These are phyloP conservation scores for Haemorhous mexicanus DNA, from an alignment of 2,113 vertebrate genomes.

Conservation along the genomic window DNA sequence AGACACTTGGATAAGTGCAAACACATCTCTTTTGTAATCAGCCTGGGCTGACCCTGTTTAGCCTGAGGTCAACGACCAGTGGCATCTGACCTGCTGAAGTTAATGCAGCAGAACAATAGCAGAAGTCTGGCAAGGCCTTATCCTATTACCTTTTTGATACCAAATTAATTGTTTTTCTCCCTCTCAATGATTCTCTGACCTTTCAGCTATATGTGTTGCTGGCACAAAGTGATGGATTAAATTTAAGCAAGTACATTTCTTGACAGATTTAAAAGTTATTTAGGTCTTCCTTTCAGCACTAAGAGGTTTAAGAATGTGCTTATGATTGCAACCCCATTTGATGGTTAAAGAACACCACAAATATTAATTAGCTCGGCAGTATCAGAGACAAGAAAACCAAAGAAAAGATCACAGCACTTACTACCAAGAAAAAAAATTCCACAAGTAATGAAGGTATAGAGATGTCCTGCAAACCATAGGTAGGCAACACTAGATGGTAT, in stretches of 20 bases:
- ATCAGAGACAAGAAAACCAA: neutral
- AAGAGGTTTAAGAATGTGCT: slow-evolving; percentile 61
- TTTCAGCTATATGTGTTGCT: slow-evolving; percentile 54
- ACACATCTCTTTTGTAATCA: slow-evolving; percentile 45
- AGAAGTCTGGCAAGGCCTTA: slow-evolving; percentile 60
- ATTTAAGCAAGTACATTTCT: slow-evolving; percentile 59
- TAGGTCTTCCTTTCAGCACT: slow-evolving; percentile 50
- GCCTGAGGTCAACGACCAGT: slow-evolving; percentile 73
- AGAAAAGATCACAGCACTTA: neutral
- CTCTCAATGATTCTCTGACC: slow-evolving; percentile 68
- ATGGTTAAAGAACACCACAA: neutral
- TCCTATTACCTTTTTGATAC: slow-evolving; percentile 81
- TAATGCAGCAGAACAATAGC: slow-evolving; percentile 81
- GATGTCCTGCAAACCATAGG: neutral
- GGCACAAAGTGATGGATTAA: slow-evolving; percentile 62
- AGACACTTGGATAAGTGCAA: slow-evolving; percentile 46
- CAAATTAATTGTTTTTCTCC: slow-evolving; percentile 81
- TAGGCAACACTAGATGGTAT: neutral
- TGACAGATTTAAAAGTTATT: slow-evolving; percentile 54
- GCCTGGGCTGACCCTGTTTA: slow-evolving; percentile 58
- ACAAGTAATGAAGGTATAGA: neutral
- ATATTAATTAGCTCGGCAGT: slow-evolving; percentile 36
- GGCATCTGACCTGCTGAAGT: slow-evolving; percentile 79
- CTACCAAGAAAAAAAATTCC: neutral
- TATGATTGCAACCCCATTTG: slow-evolving; percentile 42